Base-by-base conservation (phyloP, 2,797 vertebrate species). In the Botia kubotai region DNA sequence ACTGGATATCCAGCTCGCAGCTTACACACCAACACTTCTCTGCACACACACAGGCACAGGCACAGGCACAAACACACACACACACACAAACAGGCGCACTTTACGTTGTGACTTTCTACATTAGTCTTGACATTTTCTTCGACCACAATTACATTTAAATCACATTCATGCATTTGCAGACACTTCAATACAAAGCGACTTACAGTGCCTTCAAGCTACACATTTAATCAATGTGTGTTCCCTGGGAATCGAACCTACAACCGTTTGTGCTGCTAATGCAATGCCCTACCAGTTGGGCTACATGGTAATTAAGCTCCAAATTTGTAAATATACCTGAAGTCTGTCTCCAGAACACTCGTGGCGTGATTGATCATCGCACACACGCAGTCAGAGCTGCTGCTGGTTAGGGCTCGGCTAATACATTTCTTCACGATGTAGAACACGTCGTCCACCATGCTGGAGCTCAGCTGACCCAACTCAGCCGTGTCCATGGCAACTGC, bases 361-460 rank as follows among this genome's bases (percentile, higher is more conserved):
- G 98, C 94, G 7, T 98, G 97, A 90, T 99, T 99, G 92, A 99
- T 99, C 98, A 99, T 99, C 55, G 98, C 98, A 23, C 98, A 99
- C 80, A 99, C 95, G 52, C 98, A 99, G 91, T 99, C 98, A 0
- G 97, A 98, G 93, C 93, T 98, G 90, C 96, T 97, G 91, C 98
- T 99, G 83, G 97, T 98, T 36, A 99, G 91, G 17, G 97, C 96
- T 52, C 98, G 91, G 26, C 98, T 97, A 72, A 99, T 98, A 92
- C 97, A 99, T 88, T 99, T 99, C 92, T 99, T 99, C 80, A 99
- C 97, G 0, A 99, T 99, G 85, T 99, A 99, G 91, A 99, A 99
- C 80, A 97, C 97, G 0, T 99, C 98, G 1, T 99, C 98, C 87
- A 99, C 98, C 98, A 99, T 97, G 92, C 98, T 99, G 91, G 98